Conservation (phyloP, 1,140 invertebrate species). For the Drosophila baimaii region DNA sequence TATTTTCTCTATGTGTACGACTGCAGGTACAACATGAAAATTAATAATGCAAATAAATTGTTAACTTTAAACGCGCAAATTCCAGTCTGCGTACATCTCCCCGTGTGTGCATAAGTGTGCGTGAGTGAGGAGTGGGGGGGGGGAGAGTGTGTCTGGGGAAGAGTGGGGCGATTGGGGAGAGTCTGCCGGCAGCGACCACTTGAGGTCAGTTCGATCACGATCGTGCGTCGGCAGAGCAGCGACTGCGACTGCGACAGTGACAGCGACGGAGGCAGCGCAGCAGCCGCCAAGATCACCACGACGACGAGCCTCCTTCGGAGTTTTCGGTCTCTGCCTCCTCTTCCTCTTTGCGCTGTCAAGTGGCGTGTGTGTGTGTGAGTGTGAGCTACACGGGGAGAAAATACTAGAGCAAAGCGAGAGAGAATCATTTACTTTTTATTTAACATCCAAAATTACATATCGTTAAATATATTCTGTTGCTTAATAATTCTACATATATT, state of each 20-base stretch:
- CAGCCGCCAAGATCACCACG: slow-evolving; percentile 31
- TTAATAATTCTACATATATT: no score
- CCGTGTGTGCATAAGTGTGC: slow-evolving; percentile 19
- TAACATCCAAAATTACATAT: no score
- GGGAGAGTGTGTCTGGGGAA: slow-evolving; percentile 10
- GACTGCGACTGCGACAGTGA: background rate
- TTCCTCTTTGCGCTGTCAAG: slow-evolving; percentile 51
- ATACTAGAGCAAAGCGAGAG: background rate
- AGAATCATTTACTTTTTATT: no score
- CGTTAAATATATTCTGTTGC: no score
- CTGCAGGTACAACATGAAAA: slow-evolving; percentile 69
- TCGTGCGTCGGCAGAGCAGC: slow-evolving; percentile 55
- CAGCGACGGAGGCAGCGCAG: slow-evolving; percentile 34
- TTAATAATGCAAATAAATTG: slow-evolving; percentile 83
- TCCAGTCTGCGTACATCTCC: slow-evolving; percentile 51
- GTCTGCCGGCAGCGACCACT: slow-evolving; percentile 49
- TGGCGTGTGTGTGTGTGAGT: slow-evolving; percentile 35
- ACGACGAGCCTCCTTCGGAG: slow-evolving; percentile 74
- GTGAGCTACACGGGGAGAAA: slow-evolving; percentile 38
- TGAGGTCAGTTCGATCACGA: slow-evolving; percentile 81
- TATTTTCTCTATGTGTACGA: slow-evolving; percentile 13
- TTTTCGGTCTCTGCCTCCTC: slow-evolving; percentile 30
- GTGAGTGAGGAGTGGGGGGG: slow-evolving; percentile 2
- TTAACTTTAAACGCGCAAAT: slow-evolving; percentile 78
- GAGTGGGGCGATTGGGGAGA: slow-evolving; percentile 12